Conservation (phyloP, 2,113 vertebrate genomes). For the Leptocoma aspasia region DNA sequence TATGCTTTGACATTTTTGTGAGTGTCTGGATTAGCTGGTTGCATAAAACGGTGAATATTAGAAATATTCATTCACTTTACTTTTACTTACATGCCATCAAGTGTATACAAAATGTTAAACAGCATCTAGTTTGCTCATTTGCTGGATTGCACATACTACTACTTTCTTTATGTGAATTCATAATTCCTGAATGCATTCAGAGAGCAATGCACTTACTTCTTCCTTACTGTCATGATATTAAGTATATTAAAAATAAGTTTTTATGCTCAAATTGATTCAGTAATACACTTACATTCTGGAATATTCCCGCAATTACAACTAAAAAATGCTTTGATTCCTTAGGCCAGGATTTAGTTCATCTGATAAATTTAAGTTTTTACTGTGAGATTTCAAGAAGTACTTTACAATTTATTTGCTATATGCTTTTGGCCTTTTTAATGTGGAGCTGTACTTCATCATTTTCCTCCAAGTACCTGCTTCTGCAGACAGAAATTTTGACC, state of each 20-base stretch:
- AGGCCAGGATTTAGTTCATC: constrained; percentile 3
- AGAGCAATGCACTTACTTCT: background rate
- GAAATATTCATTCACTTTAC: background rate
- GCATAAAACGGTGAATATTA: background rate
- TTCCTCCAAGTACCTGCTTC: constrained; percentile 40
- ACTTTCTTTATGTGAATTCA: background rate
- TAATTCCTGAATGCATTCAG: background rate
- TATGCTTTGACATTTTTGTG: background rate
- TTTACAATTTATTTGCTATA: constrained; percentile 43
- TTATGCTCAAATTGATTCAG: background rate
- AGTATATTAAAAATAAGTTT: background rate
- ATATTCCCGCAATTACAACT: background rate
- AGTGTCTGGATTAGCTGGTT: background rate
- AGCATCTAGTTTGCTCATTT: background rate
- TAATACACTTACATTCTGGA: background rate
- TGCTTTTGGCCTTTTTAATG: constrained; percentile 32
- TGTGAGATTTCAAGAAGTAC: constrained; percentile 23
- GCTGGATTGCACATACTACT: background rate
- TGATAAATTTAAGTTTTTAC: constrained; percentile 32
- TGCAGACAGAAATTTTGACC: constrained; percentile 55
- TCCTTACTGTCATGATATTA: background rate
- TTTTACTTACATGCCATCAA: background rate
- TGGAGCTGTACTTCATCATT: constrained; percentile 23
- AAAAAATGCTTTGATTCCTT: background rate
- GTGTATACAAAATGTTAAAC: background rate